These are phyloP conservation scores for Sturnira hondurensis DNA, from an alignment of 2,113 vertebrate genomes.

Conservation along the genomic window DNA sequence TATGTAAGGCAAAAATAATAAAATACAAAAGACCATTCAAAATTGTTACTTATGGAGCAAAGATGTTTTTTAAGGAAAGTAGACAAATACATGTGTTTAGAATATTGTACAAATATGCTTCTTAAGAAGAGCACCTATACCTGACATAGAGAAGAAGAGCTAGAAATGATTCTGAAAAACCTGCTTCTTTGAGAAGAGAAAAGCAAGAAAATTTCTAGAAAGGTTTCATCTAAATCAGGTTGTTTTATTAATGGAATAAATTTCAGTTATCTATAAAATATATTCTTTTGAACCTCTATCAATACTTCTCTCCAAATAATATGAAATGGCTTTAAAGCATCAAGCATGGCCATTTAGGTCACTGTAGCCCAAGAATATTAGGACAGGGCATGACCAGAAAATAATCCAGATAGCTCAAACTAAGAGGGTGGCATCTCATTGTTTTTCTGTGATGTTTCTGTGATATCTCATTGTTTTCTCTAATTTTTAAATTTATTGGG, in stretches of 20 bases:
- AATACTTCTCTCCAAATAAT: neutral
- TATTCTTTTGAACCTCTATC: neutral
- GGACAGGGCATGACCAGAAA: neutral
- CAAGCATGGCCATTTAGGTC: neutral
- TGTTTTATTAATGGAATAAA: neutral
- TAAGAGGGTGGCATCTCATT: neutral
- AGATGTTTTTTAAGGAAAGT: neutral
- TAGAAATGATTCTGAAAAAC: neutral
- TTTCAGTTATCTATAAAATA: neutral
- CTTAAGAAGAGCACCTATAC: neutral
- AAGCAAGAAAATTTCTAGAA: neutral
- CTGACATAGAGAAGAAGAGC: neutral
- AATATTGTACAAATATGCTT: neutral
- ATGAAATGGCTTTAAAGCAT: neutral
- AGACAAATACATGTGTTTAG: neutral
- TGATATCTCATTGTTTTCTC: neutral
- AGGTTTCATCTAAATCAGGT: neutral
- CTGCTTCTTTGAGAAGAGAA: neutral
- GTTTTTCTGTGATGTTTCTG: too few species aligned
- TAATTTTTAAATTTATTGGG: neutral
- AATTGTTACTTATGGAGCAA: neutral
- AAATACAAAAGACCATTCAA: neutral
- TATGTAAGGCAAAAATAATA: neutral
- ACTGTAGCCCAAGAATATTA: neutral
- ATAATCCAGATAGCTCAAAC: neutral